Percentiles rank a stretch among this genome's conserved stretches.
phyloP scores from a whole-genome alignment of 1,140 invertebrate genomes.

The Palaemon carinicauda region DNA sequence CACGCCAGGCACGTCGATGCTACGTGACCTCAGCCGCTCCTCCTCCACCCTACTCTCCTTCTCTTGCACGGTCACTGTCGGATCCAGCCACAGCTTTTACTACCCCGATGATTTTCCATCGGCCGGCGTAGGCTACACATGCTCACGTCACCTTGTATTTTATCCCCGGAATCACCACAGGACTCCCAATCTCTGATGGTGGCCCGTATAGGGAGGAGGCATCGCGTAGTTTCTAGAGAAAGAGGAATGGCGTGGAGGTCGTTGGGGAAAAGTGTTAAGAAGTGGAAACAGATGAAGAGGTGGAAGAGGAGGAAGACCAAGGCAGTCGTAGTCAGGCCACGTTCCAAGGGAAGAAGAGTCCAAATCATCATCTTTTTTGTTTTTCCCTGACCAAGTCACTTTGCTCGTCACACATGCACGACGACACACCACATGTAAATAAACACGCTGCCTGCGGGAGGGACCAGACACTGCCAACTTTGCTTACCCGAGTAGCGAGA shows the following conservation, averaged over 20 bases:
- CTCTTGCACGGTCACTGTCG: neutral
- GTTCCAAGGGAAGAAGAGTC: neutral
- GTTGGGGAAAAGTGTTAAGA: neutral
- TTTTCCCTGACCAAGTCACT: constrained; percentile 11
- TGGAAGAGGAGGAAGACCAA: neutral
- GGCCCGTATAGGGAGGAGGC: neutral
- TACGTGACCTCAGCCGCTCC: constrained; percentile 38
- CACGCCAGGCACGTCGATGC: constrained; percentile 45
- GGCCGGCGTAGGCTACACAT: neutral
- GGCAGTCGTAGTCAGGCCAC: constrained; percentile 21
- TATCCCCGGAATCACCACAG: no score
- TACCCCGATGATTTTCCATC: neutral
- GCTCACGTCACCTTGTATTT: neutral
- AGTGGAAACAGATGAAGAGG: neutral
- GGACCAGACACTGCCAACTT: neutral
- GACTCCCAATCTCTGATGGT: neutral
- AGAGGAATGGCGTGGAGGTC: neutral
- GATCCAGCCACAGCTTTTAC: neutral
- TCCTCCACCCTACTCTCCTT: neutral
- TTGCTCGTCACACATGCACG: constrained; percentile 42
- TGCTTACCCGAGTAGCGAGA: neutral
- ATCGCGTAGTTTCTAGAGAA: neutral
- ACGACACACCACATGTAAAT: constrained; percentile 25
- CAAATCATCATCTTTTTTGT: neutral
- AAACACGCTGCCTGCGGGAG: constrained; percentile 20